Percentiles rank a stretch among this genome's conserved stretches.
Conservation (phyloP, 1,140 invertebrate genomes). For the Metaphire vulgaris region DNA sequence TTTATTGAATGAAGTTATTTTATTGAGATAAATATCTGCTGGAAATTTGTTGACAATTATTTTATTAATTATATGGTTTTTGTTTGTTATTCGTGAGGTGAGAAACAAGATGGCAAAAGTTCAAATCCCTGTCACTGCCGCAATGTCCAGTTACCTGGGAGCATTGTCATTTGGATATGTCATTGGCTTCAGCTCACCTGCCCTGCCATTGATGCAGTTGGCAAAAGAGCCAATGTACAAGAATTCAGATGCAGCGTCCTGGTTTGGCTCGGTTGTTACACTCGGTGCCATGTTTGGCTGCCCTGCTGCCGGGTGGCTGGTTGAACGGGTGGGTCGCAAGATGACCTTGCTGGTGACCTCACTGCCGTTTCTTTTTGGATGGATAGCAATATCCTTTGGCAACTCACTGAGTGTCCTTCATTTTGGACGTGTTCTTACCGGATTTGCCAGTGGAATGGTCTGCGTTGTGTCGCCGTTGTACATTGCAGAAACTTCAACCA, state of each 20-base stretch:
- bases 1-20: no score
- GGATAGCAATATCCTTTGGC: conserved; percentile 59
- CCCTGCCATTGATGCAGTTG: conserved; percentile 26
- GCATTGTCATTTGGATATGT: conserved; percentile 29
- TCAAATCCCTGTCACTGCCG: conserved; percentile 14
- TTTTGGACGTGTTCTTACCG: conserved; percentile 59
- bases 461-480: conserved; percentile 70
- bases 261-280: conserved; percentile 28
- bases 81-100: no score
- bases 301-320: conserved; percentile 66
- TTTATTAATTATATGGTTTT: no score
- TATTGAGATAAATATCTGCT: no score
- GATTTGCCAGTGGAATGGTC: conserved; percentile 64
- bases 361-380: conserved; percentile 67
- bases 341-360: conserved; percentile 64
- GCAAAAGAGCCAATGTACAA: conserved; percentile 16
- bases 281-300: conserved; percentile 28
- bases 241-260: conserved; percentile 6
- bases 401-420: conserved; percentile 3
- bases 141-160: conserved; percentile 21
- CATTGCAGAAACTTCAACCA: conserved; percentile 72
- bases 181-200: conserved; percentile 30
- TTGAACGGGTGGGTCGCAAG: conserved; percentile 70
- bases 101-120: no score
- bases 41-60: no score